Base-by-base conservation (phyloP, 2,888 invertebrate species). In the Megaustenia siamemsis region DNA sequence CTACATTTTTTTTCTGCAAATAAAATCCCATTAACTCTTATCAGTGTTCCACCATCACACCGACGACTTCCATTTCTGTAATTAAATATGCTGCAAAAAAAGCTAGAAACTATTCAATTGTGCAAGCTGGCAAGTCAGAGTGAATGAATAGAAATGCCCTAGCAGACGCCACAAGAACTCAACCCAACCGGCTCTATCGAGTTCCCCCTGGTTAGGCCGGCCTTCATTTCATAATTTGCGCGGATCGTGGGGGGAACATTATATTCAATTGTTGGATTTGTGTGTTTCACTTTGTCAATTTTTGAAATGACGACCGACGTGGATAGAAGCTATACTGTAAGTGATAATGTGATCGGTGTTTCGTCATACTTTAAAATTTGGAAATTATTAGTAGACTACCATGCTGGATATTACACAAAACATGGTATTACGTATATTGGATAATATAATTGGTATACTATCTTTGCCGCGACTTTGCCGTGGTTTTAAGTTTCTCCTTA, bases 121-220 rank as follows among this genome's bases (percentile, higher is more conserved):
- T n/a, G 24, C 56, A 10, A n/a, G 56, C 56, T n/a, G 18, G 56
- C 56, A 15, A 18, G 56, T n/a, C 12, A 24, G 4, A 5, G 5
- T 6, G 18, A n/a, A n/a, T n/a, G 5, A 10, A 12, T 18, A 49
- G 49, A 49, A 15, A n/a, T 56, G 56, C 4, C 4, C n/a, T 40
- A 71, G 71, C 71, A 71, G 71, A 71, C 24, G 71, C 43, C 56
- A 28, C 40, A 45, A 45, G 40, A 79, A 79, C 49, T 49, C 43
- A 28, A 66, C 68, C 32, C 66, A 66, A 66, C 76, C 76, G 76
- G 76, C 53, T 77, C 32, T 77, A 77, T 18, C 76, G 60, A 77
- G 76, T 77, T 77, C n/a, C 5, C 28, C 76, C 76, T 77, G 60
- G 76, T 56, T 77, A n/a, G n/a, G 56, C 38, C 76, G 60, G 76